These are phyloP conservation scores for Cephus pulcher DNA, from an alignment of 2,888 invertebrate genomes.

Conservation along the genomic window DNA sequence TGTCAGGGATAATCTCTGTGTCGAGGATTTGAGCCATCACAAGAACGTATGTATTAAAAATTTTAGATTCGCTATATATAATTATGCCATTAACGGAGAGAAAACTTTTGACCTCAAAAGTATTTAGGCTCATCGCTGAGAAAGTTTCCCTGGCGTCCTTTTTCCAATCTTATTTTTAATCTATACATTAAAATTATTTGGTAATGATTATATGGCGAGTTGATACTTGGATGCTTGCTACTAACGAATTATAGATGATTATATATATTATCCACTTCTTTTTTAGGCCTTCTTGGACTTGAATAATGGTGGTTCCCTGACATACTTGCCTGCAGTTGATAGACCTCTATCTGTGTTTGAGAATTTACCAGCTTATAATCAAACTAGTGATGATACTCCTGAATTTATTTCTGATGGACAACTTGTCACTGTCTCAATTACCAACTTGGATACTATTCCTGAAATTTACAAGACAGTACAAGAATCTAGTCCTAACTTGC, in stretches of 20 bases:
- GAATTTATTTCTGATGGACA: conserved; percentile 56
- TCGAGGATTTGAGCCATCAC: conserved; percentile 72
- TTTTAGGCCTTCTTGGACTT: conserved; percentile 66
- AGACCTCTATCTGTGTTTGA: conserved; percentile 71
- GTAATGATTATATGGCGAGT: background rate
- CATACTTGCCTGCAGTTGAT: conserved; percentile 75
- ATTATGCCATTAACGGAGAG: background rate
- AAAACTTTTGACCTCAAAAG: background rate
- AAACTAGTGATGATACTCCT: conserved; percentile 64
- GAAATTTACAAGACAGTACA: conserved; percentile 48
- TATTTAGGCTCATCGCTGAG: background rate
- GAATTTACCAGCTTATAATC: conserved; percentile 67
- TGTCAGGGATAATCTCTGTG: conserved; percentile 70
- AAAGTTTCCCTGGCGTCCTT: background rate
- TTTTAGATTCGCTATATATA: background rate
- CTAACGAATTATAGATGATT: background rate
- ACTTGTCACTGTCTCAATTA: conserved; percentile 34
- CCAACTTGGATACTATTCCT: conserved; percentile 42
- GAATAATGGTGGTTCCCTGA: conserved; percentile 53
- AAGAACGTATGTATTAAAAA: background rate
- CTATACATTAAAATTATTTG: background rate
- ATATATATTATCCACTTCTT: background rate
- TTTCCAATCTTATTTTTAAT: background rate
- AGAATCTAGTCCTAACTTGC: conserved; percentile 56
- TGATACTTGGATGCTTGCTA: background rate